Evolutionary conservation across 2,797 vertebrate species (phyloP), one percentile per base, ranked within the genome.

Genomic region (Sciurus vulgaris): DNA sequence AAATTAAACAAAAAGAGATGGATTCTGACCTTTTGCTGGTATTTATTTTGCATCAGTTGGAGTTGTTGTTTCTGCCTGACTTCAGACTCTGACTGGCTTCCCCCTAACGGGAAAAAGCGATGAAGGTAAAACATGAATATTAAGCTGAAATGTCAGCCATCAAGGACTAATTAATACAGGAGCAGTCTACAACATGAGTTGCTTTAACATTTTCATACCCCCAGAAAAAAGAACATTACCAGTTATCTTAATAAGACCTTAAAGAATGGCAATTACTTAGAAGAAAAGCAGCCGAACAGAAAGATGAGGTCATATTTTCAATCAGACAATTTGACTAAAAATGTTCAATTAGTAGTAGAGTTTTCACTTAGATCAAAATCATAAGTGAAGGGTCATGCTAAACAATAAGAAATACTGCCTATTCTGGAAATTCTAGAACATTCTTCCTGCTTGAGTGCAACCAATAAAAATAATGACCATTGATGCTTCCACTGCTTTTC

Each of bases 1-100:
- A 47, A 97, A 65, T 95, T 93, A 93, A 95, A 96, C 85, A 76
- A 89, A 96, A 91, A 95, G n/a, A 91, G 94, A 94, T 74, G n/a
- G 89, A 96, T 96, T 96, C 98, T 97, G 97, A 99, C 99, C 99
- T 99, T 99, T 98, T 99, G 99, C 96, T 98, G 98, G 47, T 99
- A 97, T 98, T 99, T 99, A 97, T 98, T 98, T 73, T 95, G 95
- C 4, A 88, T 82, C 26, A 97, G 93, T 11, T 98, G 97, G 78
- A 70, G 30, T 22, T 98, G 96, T 97, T 99, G 99, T 26, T 96
- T 99, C 97, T 97, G 97, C 74, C 99, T 98, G 93, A 97, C 99
- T 98, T 99, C 98, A 95, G 90, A 89, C 92, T 99, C 74, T 2
- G 99, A 98, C 47, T 93, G 89, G 17, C 28, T 83, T 56, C 99